Conservation (phyloP, 92 coral and sea anemone genomes). For the Ricordea florida region DNA sequence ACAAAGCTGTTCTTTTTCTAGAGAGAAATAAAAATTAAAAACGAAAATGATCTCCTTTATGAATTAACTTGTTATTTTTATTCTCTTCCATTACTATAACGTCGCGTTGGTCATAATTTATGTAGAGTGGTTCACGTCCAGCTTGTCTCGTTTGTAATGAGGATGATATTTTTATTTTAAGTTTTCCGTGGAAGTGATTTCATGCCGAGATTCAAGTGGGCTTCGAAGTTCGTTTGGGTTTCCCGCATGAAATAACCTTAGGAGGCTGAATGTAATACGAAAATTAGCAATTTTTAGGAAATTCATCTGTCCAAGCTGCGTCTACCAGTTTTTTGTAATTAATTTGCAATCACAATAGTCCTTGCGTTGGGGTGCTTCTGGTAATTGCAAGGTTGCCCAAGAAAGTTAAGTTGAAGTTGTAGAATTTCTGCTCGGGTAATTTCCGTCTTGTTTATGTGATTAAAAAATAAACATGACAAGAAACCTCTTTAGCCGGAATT, state of each 20-base stretch:
- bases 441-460: too few species aligned
- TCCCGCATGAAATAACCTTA: neutral
- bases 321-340: constrained; percentile 3
- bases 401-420: too few species aligned
- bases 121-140: neutral
- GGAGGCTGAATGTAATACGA: neutral
- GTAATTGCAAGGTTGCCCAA: too few species aligned
- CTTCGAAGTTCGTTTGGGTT: constrained; percentile 5
- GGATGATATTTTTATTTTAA: neutral
- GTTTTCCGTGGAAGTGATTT: neutral
- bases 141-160: neutral
- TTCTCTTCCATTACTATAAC: neutral
- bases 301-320: too few species aligned
- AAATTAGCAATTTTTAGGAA: constrained; percentile 5
- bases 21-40: neutral
- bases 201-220: neutral
- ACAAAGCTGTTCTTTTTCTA: constrained; percentile 3
- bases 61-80: neutral
- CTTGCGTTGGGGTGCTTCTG: too few species aligned
- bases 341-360: too few species aligned
- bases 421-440: too few species aligned
- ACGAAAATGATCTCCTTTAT: neutral
- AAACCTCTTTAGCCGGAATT: too few species aligned
- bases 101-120: neutral
- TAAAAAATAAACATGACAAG: too few species aligned